Conservation (phyloP, 2,113 vertebrate genomes). For the Pterocles orientalis region DNA sequence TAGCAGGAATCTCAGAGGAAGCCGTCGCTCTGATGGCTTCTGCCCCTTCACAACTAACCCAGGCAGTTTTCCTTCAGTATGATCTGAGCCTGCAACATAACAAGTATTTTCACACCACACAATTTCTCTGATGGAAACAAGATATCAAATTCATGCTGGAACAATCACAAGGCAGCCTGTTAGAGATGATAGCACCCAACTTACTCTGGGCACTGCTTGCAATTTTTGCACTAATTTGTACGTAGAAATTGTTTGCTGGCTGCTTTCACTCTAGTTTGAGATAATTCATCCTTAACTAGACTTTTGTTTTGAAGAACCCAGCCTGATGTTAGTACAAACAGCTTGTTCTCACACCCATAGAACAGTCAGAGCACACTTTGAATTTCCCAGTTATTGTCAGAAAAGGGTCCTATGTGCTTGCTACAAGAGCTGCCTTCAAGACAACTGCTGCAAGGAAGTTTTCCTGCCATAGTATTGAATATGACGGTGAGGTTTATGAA, state of each 20-base stretch:
- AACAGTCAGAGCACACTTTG: background rate
- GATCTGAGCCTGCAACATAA: background rate
- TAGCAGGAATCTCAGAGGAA: background rate
- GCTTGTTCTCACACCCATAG: background rate
- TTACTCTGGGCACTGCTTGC: background rate
- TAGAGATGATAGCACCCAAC: background rate
- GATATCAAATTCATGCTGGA: background rate
- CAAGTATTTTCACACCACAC: background rate
- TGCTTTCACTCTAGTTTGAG: background rate
- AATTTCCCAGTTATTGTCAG: background rate
- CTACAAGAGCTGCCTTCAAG: background rate
- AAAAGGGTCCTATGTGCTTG: background rate
- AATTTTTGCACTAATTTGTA: background rate
- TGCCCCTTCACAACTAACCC: background rate
- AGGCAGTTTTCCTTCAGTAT: background rate
- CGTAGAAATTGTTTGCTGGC: background rate
- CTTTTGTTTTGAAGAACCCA: background rate
- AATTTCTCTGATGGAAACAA: background rate
- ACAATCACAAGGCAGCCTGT: background rate
- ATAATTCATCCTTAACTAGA: background rate
- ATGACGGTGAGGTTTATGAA: accelerated
- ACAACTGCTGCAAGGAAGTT: background rate
- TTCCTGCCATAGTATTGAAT: background rate
- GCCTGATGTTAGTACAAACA: background rate
- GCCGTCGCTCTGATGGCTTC: accelerated